phyloP scores from a whole-genome alignment of 2,797 vertebrate genomes.

The Nannoperca australis region DNA sequence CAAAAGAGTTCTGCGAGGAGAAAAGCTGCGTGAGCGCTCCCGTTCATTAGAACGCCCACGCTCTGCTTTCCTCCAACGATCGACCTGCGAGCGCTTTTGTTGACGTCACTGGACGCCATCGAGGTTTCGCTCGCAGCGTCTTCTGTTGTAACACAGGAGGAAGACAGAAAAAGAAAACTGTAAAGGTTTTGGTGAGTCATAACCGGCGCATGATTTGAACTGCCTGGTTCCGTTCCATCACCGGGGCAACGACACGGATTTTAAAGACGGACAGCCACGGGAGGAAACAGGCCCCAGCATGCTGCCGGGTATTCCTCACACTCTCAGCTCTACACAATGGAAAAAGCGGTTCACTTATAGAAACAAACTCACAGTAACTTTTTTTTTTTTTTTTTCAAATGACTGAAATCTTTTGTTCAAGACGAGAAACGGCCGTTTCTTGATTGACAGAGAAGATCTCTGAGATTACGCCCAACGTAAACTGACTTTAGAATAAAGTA shows the following conservation, averaged over 20 bases:
- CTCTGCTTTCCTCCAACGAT: constrained; percentile 24
- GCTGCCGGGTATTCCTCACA: constrained; percentile 70
- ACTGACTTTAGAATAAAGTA: not conserved
- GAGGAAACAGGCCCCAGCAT: constrained; percentile 64
- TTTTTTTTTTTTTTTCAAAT: too few relatives aligned
- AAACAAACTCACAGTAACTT: constrained; percentile 12
- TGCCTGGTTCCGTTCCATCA: constrained; percentile 40
- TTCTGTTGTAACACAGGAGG: not conserved
- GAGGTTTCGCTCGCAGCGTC: not conserved
- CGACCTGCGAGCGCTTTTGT: constrained; percentile 8
- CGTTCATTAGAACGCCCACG: constrained; percentile 16
- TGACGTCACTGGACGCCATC: constrained; percentile 24
- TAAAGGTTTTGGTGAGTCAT: constrained; percentile 17
- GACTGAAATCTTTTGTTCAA: too few relatives aligned
- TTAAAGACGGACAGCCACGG: constrained; percentile 31
- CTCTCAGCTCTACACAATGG: constrained; percentile 51
- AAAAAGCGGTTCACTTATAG: constrained; percentile 32
- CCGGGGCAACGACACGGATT: constrained; percentile 19
- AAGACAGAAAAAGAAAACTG: constrained; percentile 1
- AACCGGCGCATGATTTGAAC: constrained; percentile 9
- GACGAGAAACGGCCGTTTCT: not conserved
- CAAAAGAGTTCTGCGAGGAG: constrained; percentile 5
- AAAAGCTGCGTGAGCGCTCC: not conserved
- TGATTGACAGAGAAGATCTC: not conserved
- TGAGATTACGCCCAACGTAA: not conserved